Evolutionary conservation across 2,113 vertebrate species (phyloP), one percentile per base, ranked within the genome.

Genomic region (Felis chaus): DNA sequence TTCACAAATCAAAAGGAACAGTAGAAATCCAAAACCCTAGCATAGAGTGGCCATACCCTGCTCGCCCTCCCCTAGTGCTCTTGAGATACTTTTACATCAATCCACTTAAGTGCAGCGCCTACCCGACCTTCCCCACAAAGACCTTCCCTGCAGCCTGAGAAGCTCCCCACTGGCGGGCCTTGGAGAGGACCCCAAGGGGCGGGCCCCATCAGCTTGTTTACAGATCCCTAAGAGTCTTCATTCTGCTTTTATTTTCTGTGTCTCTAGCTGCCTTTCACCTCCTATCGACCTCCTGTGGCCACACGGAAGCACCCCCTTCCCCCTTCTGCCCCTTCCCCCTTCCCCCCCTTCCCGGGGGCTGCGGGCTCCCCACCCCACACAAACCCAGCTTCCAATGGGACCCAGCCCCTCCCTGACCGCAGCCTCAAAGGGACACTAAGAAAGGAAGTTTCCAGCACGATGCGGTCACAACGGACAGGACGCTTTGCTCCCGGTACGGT

Each of bases 41-140:
- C 97, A 95, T 50, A 73, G 57, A 92, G 97, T 81, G 95, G 12
- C 76, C 71, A 95, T 89, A 95, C 83, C 98, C 61, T 48, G 80
- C 39, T 36, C 33, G 3, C 39, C 82, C 31, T 63, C 21, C 0
- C 16, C 39, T 94, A 74, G 61, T 41, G 31, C 93, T 83, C 73
- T 27, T 45, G 36, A 97, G 95, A 82, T 97, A 87, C 96, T 84
- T 88, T 86, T 71, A 92, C 83, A 91, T 92, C 87, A 94, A 97
- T 93, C 57, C 57, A 83, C 93, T 89, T 69, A 18, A 57, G 91
- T 76, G 33, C 78, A 76, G 80, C 45, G 87, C 95, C 87, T 68
- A 95, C 76, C 71, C 61, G 69, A 88, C 92, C 80, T 74, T 95
- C 97, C 78, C 82, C 95, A 71, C 87, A 23, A 86, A 97, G 71